phyloP scores from a whole-genome alignment of 2,888 invertebrate species.

The Dendrolimus houi region DNA sequence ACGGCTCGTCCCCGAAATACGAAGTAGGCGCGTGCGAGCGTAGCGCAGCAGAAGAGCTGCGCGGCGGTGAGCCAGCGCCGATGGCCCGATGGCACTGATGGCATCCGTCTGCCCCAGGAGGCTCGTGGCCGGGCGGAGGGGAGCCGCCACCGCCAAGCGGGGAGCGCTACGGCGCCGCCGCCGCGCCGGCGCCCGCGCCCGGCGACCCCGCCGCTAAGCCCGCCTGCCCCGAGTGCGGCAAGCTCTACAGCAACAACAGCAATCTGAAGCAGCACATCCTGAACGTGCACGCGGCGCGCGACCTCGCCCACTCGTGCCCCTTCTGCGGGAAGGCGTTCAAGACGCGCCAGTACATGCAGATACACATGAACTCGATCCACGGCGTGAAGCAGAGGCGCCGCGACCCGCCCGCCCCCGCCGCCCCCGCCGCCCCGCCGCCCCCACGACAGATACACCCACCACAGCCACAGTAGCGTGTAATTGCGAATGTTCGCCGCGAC shows the following conservation, averaged over 20 bases:
- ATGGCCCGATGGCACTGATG: constrained; percentile 38
- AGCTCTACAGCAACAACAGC: constrained; percentile 81
- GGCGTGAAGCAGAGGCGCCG: constrained; percentile 78
- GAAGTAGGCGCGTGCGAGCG: constrained; percentile 3
- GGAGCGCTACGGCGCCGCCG: constrained; percentile 26
- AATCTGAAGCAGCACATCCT: constrained; percentile 83
- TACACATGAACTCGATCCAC: constrained; percentile 81
- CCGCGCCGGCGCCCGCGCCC: constrained; percentile 31
- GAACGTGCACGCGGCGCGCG: constrained; percentile 80
- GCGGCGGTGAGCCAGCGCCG: constrained; percentile 9
- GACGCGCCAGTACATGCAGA: constrained; percentile 83
- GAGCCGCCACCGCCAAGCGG: constrained; percentile 21
- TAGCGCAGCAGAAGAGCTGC: constrained; percentile 4
- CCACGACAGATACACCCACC: constrained; percentile 50
- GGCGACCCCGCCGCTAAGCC: constrained; percentile 68
- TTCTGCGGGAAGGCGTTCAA: constrained; percentile 81
- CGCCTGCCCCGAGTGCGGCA: constrained; percentile 81
- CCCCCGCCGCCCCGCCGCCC: constrained; percentile 44
- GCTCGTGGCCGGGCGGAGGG: constrained; percentile 50
- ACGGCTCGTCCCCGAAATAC: constrained; percentile 21
- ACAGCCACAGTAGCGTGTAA: constrained; percentile 64
- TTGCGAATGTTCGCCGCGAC: constrained; percentile 41
- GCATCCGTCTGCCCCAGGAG: constrained; percentile 71
- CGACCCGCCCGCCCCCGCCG: constrained; percentile 55
- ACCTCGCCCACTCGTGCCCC: constrained; percentile 77